These are phyloP conservation scores for Grus americana DNA, from an alignment of 2,113 vertebrate species.

Conservation along the genomic window DNA sequence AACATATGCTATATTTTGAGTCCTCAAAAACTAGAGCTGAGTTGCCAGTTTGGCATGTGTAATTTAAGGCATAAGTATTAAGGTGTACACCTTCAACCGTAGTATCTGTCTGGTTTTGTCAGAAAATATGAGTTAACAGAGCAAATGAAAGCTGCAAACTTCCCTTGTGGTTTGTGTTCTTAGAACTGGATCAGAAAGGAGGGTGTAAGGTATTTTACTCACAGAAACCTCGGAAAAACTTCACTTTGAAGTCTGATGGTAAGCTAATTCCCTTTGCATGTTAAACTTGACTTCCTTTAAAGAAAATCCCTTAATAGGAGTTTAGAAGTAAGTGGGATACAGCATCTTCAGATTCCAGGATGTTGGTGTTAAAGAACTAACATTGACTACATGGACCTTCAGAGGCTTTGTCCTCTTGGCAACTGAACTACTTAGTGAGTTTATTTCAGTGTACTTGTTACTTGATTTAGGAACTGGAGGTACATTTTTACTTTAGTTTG, in stretches of 20 bases:
- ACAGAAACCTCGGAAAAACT: not conserved
- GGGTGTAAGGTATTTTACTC: not conserved
- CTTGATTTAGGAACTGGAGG: not conserved
- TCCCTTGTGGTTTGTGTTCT: not conserved
- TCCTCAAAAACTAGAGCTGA: not conserved
- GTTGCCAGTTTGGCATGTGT: not conserved
- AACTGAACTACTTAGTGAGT: not conserved
- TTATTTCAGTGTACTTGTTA: not conserved
- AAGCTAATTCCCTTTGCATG: not conserved
- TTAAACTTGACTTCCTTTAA: not conserved
- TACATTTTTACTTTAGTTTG: not conserved
- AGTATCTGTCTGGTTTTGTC: not conserved
- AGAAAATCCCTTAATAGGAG: not conserved
- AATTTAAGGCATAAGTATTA: not conserved
- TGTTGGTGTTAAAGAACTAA: not conserved
- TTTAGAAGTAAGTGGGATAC: not conserved
- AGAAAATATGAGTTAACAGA: not conserved
- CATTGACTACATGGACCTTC: fast-evolving
- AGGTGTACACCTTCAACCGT: not conserved
- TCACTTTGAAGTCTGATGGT: not conserved
- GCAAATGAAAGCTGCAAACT: not conserved
- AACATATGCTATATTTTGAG: not conserved
- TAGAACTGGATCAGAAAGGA: not conserved
- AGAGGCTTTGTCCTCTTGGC: not conserved
- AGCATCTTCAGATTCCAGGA: not conserved